These are phyloP conservation scores for Tanytarsus gracilentus DNA, from an alignment of 2,888 invertebrate genomes.

Conservation along the genomic window DNA sequence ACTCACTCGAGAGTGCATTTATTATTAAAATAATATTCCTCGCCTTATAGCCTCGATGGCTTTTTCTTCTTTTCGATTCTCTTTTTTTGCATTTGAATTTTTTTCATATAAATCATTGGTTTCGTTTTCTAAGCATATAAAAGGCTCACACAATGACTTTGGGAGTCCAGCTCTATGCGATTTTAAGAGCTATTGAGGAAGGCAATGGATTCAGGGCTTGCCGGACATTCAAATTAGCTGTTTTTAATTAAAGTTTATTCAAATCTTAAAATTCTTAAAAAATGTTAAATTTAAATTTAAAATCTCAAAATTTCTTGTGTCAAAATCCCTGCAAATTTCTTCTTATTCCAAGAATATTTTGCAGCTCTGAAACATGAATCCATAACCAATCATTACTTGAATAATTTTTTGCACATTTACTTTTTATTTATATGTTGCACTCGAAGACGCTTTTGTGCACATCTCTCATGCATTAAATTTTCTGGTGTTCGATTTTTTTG, in stretches of 20 bases:
- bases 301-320: too few species aligned
- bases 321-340: too few species aligned
- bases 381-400: slow-evolving; percentile 21
- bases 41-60: slow-evolving; percentile 25
- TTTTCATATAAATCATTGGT: slow-evolving; percentile 27
- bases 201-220: too few species aligned
- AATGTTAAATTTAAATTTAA: too few species aligned
- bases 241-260: too few species aligned
- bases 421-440: not conserved
- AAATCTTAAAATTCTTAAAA: too few species aligned
- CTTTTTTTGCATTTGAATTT: slow-evolving; percentile 27
- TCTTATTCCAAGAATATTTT: too few species aligned
- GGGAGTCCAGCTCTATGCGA: too few species aligned
- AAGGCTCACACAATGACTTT: slow-evolving; percentile 7
- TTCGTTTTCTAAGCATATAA: slow-evolving; percentile 22
- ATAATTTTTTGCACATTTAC: slow-evolving; percentile 11
- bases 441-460: not conserved
- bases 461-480: not conserved
- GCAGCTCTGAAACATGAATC: not conserved
- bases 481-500: too few species aligned
- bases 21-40: slow-evolving; percentile 28
- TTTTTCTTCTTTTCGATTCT: not conserved
- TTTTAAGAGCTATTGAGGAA: too few species aligned
- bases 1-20: slow-evolving; percentile 22
- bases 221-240: too few species aligned